Base-by-base conservation (phyloP, 2,888 invertebrate species). In the Parthenolecanium corni region DNA sequence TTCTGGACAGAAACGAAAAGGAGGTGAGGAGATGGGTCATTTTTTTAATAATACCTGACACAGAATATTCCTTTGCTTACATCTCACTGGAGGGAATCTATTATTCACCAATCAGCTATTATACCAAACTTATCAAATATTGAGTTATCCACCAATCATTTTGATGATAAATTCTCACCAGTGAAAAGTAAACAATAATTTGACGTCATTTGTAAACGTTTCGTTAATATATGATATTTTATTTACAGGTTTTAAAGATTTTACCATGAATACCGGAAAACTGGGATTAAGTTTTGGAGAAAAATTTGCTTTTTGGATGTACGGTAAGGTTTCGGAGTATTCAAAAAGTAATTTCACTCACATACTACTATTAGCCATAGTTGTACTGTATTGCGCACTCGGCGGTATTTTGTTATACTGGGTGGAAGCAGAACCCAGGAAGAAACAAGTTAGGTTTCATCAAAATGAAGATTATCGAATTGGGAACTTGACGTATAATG, bases 331-430 rank as follows among this genome's bases (percentile, higher is more conserved):
- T 66, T 82, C 85, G 70, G 76, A 81, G 62, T 82, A 83, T 76
- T 90, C 89, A 1, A 83, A 81, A 70, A 82, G 81, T 71, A 91
- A 91, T 90, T 90, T 92, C 72, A 91, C 91, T 42, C 91, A 92
- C 74, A 82, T 89, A 66, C 90, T 90, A 73, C 78, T 93, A 70
- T 80, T 86, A 69, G 72, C 87, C 68, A 82, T 91, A 68, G 80
- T 93, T 65, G 75, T 84, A 62, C 73, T 83, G 61, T 94, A 91
- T 73, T 89, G 86, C 69, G 76, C 86, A 65, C 81, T 86, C 31
- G 94, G 94, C 25, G 93, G 90, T 1, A 75, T 82, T 52, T 75
- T 90, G 36, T 92, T 94, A 73, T 79, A 82, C 70, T 78, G 83
- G 58, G 76, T 92, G 49, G 92, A 92, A 79, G 69, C 70, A 71